Evolutionary conservation across 2,797 vertebrate genomes (phyloP).

Genomic region (Malacoraja senta): DNA sequence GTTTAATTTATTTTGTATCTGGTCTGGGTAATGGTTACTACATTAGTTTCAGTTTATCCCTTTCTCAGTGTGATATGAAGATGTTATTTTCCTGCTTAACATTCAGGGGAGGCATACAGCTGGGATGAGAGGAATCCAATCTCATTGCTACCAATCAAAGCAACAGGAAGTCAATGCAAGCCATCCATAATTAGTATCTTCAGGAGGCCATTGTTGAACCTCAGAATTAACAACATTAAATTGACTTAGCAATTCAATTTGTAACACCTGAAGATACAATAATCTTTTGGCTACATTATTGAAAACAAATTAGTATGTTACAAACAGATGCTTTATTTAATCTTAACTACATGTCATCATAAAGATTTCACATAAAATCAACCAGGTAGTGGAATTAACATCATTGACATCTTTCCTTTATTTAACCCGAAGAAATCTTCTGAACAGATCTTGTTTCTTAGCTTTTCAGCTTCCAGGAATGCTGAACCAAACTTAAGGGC

Average conservation of each 20-base stretch:
- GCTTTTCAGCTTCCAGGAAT: no score
- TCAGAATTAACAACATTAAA: not conserved
- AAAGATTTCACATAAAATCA: not conserved
- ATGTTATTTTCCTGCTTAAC: conserved; percentile 45
- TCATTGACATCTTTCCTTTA: not conserved
- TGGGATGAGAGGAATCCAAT: conserved; percentile 42
- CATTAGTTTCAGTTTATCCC: conserved; percentile 43
- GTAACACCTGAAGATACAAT: not conserved
- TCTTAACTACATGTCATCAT: not conserved
- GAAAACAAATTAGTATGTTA: not conserved
- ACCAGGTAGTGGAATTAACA: not conserved
- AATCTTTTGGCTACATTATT: not conserved
- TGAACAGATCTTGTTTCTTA: not conserved
- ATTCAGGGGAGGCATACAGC: conserved; percentile 42
- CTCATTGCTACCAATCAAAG: not conserved
- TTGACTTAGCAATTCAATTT: not conserved
- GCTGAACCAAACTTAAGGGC: no score
- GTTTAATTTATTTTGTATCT: not conserved
- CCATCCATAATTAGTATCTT: conserved; percentile 36
- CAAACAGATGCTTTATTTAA: not conserved
- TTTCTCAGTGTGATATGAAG: conserved; percentile 41
- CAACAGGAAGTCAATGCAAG: conserved; percentile 36
- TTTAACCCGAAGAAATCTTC: not conserved
- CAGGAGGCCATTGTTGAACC: not conserved
- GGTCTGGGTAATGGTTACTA: not conserved